Percentiles rank a stretch among this genome's conserved stretches.
phyloP scores from a whole-genome alignment of 2,113 vertebrate genomes.

The Tauraco erythrolophus region DNA sequence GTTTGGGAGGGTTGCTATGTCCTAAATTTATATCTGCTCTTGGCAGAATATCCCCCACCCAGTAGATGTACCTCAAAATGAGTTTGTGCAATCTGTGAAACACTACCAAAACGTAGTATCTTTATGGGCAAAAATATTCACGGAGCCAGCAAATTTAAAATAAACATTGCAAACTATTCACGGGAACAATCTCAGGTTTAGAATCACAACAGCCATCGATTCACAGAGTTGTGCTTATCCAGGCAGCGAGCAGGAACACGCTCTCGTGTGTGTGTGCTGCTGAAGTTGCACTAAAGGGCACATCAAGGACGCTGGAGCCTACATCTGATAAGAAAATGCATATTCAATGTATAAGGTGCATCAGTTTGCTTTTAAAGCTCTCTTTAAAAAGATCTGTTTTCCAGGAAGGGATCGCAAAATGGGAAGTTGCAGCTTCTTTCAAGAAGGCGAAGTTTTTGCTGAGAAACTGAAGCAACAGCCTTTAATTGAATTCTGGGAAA shows the following conservation, averaged over 20 bases:
- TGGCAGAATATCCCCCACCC: not conserved
- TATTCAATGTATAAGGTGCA: not conserved
- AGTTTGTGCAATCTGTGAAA: not conserved
- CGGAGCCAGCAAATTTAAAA: not conserved
- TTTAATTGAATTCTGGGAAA: conserved; percentile 23
- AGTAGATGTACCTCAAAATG: not conserved
- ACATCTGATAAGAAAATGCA: not conserved
- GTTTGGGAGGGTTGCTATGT: not conserved
- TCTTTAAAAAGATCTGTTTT: not conserved
- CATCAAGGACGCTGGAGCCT: not conserved
- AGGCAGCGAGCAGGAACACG: not conserved
- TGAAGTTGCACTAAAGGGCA: not conserved
- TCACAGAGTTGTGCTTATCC: not conserved
- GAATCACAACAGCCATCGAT: not conserved
- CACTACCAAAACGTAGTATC: not conserved
- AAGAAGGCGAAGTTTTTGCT: not conserved
- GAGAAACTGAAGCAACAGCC: conserved; percentile 4
- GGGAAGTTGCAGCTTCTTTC: not conserved
- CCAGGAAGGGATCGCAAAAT: not conserved
- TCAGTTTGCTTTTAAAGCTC: not conserved
- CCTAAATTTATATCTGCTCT: not conserved
- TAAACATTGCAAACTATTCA: not conserved
- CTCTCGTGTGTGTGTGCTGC: not conserved
- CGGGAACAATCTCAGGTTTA: not conserved
- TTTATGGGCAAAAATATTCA: not conserved